These are phyloP conservation scores for Cataglyphis cursor DNA, from an alignment of 2,888 invertebrate genomes.

Conservation along the genomic window DNA sequence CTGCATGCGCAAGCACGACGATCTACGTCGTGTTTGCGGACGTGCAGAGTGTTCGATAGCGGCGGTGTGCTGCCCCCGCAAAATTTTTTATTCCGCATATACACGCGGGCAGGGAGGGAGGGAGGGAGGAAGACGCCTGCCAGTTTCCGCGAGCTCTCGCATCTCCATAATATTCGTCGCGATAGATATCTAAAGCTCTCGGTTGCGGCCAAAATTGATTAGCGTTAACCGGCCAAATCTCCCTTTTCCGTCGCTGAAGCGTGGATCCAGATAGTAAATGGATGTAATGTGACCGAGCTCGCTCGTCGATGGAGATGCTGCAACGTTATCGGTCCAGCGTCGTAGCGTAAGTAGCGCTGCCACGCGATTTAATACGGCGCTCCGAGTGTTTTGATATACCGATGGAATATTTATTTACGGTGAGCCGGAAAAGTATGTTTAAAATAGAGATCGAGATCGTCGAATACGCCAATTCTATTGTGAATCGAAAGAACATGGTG, in stretches of 20 bases:
- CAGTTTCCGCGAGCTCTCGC: not conserved
- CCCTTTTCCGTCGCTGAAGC: not conserved
- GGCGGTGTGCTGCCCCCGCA: conserved; percentile 55
- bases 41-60: conserved; percentile 70
- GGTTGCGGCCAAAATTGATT: conserved; percentile 25
- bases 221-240: conserved; percentile 23
- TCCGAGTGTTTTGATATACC: not conserved
- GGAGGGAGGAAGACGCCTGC: not conserved
- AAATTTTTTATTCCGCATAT: conserved; percentile 72
- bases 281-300: not conserved
- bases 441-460: not conserved
- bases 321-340: not conserved
- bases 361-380: conserved; percentile 18
- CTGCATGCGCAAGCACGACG: conserved; percentile 76
- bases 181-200: conserved; percentile 30
- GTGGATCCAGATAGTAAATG: conserved; percentile 6
- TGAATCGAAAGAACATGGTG: not conserved
- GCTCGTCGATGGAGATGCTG: not conserved
- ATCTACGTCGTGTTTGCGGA: conserved; percentile 72
- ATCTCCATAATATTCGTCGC: conserved; percentile 13
- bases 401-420: conserved; percentile 23
- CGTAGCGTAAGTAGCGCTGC: not conserved
- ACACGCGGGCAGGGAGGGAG: not conserved
- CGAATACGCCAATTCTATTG: not conserved
- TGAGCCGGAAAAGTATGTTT: not conserved